phyloP scores from a whole-genome alignment of 2,888 invertebrate species.

The Strigamia maritima region DNA sequence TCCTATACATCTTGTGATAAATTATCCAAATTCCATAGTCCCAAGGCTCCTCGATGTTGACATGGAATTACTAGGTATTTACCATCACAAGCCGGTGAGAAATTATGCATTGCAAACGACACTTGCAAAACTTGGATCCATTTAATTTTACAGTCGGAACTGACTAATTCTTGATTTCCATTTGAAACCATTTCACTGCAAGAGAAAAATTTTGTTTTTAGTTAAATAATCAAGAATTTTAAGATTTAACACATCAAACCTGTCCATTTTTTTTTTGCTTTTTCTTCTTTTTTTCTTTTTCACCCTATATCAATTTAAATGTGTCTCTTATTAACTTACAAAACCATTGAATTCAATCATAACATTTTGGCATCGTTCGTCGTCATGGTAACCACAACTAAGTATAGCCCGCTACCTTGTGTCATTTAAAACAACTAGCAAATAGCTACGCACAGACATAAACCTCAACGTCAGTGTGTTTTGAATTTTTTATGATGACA shows the following conservation, averaged over 20 bases:
- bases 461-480: too few relatives aligned
- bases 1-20: conserved; percentile 33
- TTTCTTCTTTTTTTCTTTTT: not conserved
- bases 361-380: conserved; percentile 21
- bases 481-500: too few relatives aligned
- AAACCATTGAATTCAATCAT: not conserved
- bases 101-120: not conserved
- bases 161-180: conserved; percentile 6
- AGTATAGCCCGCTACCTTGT: not conserved
- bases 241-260: not conserved
- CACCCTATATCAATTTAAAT: not conserved
- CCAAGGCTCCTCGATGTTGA: conserved; percentile 2
- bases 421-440: not conserved
- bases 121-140: conserved; percentile 33
- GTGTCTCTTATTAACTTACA: not conserved
- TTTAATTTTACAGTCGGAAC: conserved; percentile 17
- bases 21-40: conserved; percentile 29
- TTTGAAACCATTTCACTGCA: not conserved
- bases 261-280: not conserved
- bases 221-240: not conserved
- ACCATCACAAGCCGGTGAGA: conserved; percentile 36
- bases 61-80: conserved; percentile 33
- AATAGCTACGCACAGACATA: too few relatives aligned
- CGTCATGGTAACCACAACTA: not conserved
- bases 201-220: not conserved